These are phyloP conservation scores for Mesitornis unicolor DNA, from an alignment of 2,113 vertebrate species.

Conservation along the genomic window DNA sequence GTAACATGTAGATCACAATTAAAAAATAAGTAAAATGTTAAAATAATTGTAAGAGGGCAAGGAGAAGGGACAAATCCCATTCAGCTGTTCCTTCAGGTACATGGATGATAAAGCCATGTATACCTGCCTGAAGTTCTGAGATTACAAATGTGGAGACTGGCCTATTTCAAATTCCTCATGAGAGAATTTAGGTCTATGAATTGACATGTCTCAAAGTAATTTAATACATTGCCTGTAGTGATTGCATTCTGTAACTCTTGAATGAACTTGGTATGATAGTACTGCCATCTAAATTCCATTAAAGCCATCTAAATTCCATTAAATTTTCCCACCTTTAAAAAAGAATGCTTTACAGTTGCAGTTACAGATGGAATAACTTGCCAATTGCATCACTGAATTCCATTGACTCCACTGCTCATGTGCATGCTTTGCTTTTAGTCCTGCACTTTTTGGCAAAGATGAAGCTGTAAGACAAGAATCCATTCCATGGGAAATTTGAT, in stretches of 20 bases:
- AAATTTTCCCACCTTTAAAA: neutral
- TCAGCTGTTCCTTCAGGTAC: neutral
- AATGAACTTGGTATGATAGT: neutral
- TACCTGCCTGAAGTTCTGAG: neutral
- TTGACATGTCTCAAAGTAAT: neutral
- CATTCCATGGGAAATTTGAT: neutral
- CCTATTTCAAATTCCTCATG: neutral
- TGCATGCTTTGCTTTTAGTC: neutral
- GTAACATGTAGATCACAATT: neutral
- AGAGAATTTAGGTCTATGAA: neutral
- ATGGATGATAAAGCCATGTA: neutral
- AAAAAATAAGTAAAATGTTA: neutral
- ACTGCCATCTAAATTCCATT: neutral
- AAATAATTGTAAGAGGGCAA: neutral
- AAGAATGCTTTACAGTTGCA: neutral
- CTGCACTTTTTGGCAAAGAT: neutral
- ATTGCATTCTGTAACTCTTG: neutral
- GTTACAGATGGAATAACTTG: neutral
- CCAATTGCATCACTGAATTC: neutral
- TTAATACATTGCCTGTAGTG: neutral
- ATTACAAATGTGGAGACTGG: neutral
- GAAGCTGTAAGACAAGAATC: neutral
- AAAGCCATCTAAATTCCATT: neutral
- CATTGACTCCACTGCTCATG: conserved; percentile 7
- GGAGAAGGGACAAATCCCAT: neutral